Evolutionary conservation across 2,113 vertebrate species (phyloP).

Genomic region (Sclerurus mexicanus): DNA sequence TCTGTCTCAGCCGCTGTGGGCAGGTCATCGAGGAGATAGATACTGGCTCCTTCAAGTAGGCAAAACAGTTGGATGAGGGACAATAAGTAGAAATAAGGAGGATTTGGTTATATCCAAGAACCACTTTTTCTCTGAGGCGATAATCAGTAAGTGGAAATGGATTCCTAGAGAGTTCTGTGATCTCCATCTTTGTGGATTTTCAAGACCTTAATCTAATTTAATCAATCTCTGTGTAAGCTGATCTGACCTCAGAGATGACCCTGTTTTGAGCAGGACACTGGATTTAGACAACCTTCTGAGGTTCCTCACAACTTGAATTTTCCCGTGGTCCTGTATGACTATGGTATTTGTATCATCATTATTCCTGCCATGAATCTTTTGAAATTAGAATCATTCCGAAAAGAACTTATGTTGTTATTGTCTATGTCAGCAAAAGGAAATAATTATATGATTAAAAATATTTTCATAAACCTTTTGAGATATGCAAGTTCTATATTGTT

Average conservation of each 20-base stretch:
- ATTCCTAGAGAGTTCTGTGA: neutral
- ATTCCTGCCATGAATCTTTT: neutral
- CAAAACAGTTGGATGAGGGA: neutral
- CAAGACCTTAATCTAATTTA: neutral
- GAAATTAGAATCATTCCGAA: neutral
- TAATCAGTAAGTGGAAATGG: neutral
- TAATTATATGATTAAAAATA: neutral
- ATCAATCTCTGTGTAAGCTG: neutral
- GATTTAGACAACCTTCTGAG: neutral
- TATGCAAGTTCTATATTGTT: neutral
- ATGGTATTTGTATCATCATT: neutral
- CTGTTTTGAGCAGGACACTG: neutral
- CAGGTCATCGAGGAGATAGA: neutral
- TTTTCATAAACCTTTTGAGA: neutral
- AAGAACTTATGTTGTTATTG: neutral
- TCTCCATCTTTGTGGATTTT: neutral
- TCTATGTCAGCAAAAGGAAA: neutral
- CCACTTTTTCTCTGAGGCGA: neutral
- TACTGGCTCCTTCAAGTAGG: neutral
- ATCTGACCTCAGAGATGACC: neutral
- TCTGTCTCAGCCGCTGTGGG: neutral
- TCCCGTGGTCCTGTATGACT: neutral
- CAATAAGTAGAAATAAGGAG: neutral
- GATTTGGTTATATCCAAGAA: neutral
- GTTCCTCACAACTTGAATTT: neutral